Percentiles rank a stretch among this genome's conserved stretches.
Conservation (phyloP, 1,140 invertebrate genomes). For the Lordiphosa stackelbergi region DNA sequence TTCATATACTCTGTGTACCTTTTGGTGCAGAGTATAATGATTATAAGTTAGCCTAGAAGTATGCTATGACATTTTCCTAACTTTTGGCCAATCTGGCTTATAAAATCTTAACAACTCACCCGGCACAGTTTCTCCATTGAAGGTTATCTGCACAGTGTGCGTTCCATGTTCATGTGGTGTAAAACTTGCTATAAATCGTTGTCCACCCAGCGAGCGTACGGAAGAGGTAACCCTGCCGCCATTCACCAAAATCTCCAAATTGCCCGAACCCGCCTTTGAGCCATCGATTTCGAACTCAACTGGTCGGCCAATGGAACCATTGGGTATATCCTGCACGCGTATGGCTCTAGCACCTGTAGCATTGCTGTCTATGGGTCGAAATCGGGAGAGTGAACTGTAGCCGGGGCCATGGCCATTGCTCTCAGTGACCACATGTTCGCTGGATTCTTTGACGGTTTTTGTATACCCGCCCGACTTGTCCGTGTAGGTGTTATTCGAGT, state of each 20-base stretch:
- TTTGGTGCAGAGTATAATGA: no score
- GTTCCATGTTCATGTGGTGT: conserved; percentile 90
- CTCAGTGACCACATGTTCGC: conserved; percentile 72
- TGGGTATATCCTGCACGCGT: conserved; percentile 89
- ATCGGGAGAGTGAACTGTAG: conserved; percentile 69
- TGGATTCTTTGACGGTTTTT: conserved; percentile 74
- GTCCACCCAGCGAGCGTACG: conserved; percentile 93
- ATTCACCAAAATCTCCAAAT: conserved; percentile 97
- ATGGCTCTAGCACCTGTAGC: conserved; percentile 85
- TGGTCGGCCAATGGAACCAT: conserved; percentile 90
- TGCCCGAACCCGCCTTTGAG: conserved; percentile 94
- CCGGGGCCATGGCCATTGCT: conserved; percentile 56
- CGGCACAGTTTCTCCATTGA: conserved; percentile 95
- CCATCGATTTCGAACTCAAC: conserved; percentile 99
- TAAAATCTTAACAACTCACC: conserved; percentile 81
- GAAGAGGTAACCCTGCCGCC: conserved; percentile 96
- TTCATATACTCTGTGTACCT: no score
- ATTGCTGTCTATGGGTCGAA: conserved; percentile 74
- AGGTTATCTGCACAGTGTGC: conserved; percentile 95
- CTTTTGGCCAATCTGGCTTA: no score
- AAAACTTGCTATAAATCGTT: conserved; percentile 93
- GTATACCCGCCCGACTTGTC: conserved; percentile 71
- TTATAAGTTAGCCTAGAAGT: no score
- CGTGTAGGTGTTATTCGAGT: conserved; percentile 72
- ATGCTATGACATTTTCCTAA: no score